phyloP scores from a whole-genome alignment of 1,140 invertebrate species.

The Caenorhabditis brenneri region DNA sequence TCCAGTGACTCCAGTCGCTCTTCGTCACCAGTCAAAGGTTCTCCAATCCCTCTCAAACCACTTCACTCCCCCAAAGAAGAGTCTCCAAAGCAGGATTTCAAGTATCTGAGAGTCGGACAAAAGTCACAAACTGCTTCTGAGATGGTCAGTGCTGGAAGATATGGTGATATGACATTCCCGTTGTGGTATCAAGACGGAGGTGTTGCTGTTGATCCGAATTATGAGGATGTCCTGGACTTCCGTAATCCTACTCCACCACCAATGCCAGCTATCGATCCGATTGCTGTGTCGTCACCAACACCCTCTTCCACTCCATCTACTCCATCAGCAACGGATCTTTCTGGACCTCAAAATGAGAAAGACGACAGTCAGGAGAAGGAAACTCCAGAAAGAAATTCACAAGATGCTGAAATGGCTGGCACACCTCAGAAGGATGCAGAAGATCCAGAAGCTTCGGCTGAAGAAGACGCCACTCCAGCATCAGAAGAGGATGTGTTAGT shows the following conservation, averaged over 20 bases:
- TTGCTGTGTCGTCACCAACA: background rate
- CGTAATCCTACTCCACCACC: background rate
- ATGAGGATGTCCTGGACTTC: background rate
- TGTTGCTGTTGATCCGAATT: background rate
- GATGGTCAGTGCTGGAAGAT: background rate
- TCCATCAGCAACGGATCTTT: background rate
- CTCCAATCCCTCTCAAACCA: background rate
- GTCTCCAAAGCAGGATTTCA: background rate
- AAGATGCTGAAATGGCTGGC: no score
- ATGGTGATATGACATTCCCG: background rate
- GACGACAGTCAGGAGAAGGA: no score
- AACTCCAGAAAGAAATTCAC: no score
- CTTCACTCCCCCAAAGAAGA: background rate
- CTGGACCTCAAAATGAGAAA: no score
- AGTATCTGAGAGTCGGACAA: background rate
- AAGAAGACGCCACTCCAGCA: no score
- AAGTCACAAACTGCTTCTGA: no score
- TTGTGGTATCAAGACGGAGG: background rate
- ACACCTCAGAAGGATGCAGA: no score
- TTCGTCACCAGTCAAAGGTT: background rate
- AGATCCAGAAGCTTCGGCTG: no score
- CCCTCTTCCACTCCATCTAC: background rate
- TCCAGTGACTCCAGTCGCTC: no score
- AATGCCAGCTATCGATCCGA: background rate
- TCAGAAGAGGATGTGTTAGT: no score